Conservation (phyloP, 2,888 invertebrate species). For the Melipona beecheii region DNA sequence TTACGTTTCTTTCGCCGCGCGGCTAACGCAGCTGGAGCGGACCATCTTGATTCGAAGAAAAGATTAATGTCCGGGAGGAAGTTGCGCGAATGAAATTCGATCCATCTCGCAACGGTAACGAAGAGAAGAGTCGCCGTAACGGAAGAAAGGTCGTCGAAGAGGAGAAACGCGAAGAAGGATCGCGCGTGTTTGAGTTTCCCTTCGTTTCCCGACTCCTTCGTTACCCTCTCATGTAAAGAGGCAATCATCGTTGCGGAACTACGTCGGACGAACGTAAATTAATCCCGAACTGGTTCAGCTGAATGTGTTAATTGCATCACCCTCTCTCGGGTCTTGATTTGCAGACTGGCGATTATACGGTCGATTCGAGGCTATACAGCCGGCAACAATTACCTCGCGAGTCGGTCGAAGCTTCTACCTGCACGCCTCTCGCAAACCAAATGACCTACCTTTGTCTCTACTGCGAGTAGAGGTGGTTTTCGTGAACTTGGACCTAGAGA, state of each 20-base stretch:
- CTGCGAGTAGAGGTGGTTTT: background rate
- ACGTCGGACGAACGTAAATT: conserved; percentile 52
- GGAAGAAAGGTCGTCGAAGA: too few species aligned
- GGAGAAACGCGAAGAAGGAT: too few species aligned
- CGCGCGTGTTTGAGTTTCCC: background rate
- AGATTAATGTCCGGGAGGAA: background rate
- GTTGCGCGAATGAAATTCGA: background rate
- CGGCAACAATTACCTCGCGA: conserved; percentile 61
- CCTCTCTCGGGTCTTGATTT: conserved; percentile 63
- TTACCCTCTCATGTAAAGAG: conserved; percentile 16
- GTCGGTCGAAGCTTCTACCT: conserved; percentile 31
- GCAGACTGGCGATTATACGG: conserved; percentile 64
- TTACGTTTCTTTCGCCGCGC: background rate
- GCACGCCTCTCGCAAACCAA: conserved; percentile 9
- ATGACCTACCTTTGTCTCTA: conserved; percentile 6
- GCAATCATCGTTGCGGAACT: conserved; percentile 46
- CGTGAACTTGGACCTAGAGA: conserved; percentile 4
- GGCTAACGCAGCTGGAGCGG: background rate
- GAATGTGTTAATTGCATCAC: conserved; percentile 73
- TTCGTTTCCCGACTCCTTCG: background rate
- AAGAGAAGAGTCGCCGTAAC: background rate
- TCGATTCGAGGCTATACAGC: conserved; percentile 59
- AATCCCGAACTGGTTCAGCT: conserved; percentile 66
- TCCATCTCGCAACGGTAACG: background rate
- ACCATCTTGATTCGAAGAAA: too few species aligned